Percentiles rank a stretch among this genome's conserved stretches.
These are phyloP conservation scores for Speoplatyrhinus poulsoni DNA, from an alignment of 2,113 vertebrate genomes.

Conservation along the genomic window DNA sequence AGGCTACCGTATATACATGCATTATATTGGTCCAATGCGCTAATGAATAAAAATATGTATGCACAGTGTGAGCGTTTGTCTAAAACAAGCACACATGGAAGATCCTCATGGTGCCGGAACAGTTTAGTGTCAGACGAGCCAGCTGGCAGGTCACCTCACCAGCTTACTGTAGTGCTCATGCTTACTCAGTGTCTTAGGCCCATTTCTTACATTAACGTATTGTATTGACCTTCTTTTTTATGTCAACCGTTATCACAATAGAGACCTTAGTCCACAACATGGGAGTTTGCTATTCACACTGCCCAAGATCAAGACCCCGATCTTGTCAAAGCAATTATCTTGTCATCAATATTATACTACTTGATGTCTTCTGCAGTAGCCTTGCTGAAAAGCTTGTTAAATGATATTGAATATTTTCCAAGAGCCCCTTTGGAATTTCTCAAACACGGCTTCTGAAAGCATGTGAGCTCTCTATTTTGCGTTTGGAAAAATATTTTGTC, in stretches of 20 bases:
- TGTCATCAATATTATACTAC: background rate
- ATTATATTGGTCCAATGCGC: constrained; percentile 28
- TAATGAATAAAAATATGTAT: constrained; percentile 46
- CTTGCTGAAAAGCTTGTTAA: constrained; percentile 23
- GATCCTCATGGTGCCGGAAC: constrained; percentile 53
- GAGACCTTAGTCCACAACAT: background rate
- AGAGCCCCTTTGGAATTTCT: constrained; percentile 3
- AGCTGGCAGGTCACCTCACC: constrained; percentile 50
- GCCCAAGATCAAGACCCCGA: background rate
- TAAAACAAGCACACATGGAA: constrained; percentile 41
- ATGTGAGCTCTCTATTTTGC: constrained; percentile 14
- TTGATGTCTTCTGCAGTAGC: constrained; percentile 1
- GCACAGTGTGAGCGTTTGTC: constrained; percentile 53
- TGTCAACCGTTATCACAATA: background rate
- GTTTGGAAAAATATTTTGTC: constrained; percentile 7
- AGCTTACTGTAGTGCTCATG: constrained; percentile 40
- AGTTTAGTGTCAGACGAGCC: constrained; percentile 52
- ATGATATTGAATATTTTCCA: constrained; percentile 28
- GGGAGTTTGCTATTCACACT: background rate
- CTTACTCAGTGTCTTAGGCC: too few species aligned
- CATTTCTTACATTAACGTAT: background rate
- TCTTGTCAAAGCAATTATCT: constrained; percentile 5
- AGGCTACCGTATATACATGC: constrained; percentile 41
- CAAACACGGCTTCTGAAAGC: constrained; percentile 9
- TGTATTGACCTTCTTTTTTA: background rate